Conservation (phyloP, 2,888 invertebrate species). For the Drosophila anomelani region DNA sequence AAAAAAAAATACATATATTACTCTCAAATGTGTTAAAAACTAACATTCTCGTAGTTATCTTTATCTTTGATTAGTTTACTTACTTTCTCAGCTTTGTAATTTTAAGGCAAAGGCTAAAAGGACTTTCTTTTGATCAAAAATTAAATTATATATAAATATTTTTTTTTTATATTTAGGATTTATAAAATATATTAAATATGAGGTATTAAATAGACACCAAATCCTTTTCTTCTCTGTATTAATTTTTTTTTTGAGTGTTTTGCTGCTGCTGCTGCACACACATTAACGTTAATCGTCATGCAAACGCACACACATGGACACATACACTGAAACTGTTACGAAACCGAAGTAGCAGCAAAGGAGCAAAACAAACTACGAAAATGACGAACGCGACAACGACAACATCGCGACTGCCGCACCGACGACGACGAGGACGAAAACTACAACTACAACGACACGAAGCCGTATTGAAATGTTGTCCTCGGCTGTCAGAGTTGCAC, state of each 20-base stretch:
- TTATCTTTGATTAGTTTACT: too few relatives aligned
- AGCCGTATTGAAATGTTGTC: constrained; percentile 76
- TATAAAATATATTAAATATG: too few relatives aligned
- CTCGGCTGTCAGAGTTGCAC: constrained; percentile 57
- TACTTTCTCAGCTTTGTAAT: too few relatives aligned
- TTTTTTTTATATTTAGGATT: background rate
- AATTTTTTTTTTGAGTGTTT: background rate
- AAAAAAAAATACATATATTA: background rate
- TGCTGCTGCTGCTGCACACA: constrained; percentile 35
- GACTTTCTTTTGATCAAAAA: background rate
- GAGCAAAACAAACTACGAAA: constrained; percentile 52
- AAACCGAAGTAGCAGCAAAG: constrained; percentile 32
- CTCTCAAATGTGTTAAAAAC: too few relatives aligned
- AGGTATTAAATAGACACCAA: background rate
- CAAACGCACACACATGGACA: constrained; percentile 23
- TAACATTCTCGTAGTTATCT: too few relatives aligned
- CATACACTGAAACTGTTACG: constrained; percentile 44
- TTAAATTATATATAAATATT: background rate
- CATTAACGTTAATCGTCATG: constrained; percentile 53
- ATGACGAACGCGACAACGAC: constrained; percentile 43
- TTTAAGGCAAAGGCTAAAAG: background rate
- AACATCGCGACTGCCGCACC: constrained; percentile 43
- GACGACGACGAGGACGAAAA: constrained; percentile 34
- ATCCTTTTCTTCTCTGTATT: background rate
- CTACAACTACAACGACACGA: constrained; percentile 52